Base-by-base conservation (phyloP, 2,113 vertebrate genomes). In the Clupea harengus region DNA sequence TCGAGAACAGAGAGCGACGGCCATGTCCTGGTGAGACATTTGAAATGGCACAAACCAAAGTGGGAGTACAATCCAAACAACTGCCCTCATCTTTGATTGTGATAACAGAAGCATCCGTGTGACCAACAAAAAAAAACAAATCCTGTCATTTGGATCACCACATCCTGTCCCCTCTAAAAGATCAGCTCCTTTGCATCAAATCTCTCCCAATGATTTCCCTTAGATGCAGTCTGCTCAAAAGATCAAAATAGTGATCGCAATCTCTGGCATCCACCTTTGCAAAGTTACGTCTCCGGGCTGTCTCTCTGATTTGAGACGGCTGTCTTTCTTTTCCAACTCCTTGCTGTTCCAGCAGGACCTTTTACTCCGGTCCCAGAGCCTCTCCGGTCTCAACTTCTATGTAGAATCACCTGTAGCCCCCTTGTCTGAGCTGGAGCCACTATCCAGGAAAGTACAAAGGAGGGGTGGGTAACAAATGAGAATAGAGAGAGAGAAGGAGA, bases 391-490 rank as follows among this genome's bases (percentile, higher is more conserved):
- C 72, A 67, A 20, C 81, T 83, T 49, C 83, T 82, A 39, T 44
- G 49, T 72, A 88, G 85, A 45, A 87, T 88, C 86, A 45, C 86
- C 83, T 83, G 86, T 84, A 83, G 81, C 88, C 84, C 89, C 88
- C 85, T 80, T 54, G 83, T 85, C 90, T 88, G 88, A 86, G 82
- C 85, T 87, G 47, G 78, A 85, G 81, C 72, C 87, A 86, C 84
- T 91, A 83, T 87, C 86, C 81, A 83, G 72, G 87, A 88, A 87
- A 92, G 91, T 90, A 91, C 87, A 90, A 92, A 93, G 91, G 85
- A 90, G 91, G 89, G 91, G 89, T 91, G 82, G 85, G 91, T 92
- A 90, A 92, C 82, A 89, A 93, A 93, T 89, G 89, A 92, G 88
- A 87, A 90, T 78, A 83, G 89, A 85, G 87, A 87, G 87, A 83